These are phyloP conservation scores for Caenorhabditis uteleia DNA, from an alignment of 2,888 invertebrate genomes.

Conservation along the genomic window DNA sequence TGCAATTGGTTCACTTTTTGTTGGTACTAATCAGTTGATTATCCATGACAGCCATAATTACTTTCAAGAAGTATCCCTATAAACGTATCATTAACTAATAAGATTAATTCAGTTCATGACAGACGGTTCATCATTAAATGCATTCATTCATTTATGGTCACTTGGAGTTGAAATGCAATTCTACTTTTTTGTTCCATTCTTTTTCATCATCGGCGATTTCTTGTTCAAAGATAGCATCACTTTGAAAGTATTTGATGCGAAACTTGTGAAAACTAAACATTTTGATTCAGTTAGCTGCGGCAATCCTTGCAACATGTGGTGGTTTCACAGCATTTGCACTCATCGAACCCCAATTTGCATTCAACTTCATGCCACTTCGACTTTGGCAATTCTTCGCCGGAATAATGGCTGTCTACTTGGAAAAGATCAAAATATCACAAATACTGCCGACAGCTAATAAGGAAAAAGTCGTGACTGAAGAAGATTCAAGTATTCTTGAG, in stretches of 20 bases:
- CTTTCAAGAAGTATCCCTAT: conserved; percentile 22
- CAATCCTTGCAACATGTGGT: neutral
- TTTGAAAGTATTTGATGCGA: too few relatives aligned
- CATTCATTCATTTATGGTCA: conserved; percentile 35
- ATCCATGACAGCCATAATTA: conserved; percentile 28
- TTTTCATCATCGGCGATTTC: conserved; percentile 20
- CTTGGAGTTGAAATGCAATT: conserved; percentile 37
- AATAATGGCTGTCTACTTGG: conserved; percentile 19
- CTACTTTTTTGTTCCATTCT: conserved; percentile 31
- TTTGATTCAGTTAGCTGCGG: conserved; percentile 7
- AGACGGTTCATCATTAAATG: conserved; percentile 33
- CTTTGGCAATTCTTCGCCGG: conserved; percentile 37
- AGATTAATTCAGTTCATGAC: conserved; percentile 20
- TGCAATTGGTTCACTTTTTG: conserved; percentile 10
- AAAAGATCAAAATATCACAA: conserved; percentile 14
- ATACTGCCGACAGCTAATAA: too few relatives aligned
- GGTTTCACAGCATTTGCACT: conserved; percentile 6
- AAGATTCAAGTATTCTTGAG: conserved; percentile 1
- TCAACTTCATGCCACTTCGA: conserved; percentile 36
- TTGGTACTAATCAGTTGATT: conserved; percentile 23
- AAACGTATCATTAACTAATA: neutral
- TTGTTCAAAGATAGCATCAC: neutral
- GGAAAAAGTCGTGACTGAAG: too few relatives aligned
- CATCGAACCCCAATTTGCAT: conserved; percentile 15
- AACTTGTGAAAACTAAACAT: too few relatives aligned